These are phyloP conservation scores for Lepidurus apus DNA, from an alignment of 1,140 invertebrate genomes.

Conservation along the genomic window DNA sequence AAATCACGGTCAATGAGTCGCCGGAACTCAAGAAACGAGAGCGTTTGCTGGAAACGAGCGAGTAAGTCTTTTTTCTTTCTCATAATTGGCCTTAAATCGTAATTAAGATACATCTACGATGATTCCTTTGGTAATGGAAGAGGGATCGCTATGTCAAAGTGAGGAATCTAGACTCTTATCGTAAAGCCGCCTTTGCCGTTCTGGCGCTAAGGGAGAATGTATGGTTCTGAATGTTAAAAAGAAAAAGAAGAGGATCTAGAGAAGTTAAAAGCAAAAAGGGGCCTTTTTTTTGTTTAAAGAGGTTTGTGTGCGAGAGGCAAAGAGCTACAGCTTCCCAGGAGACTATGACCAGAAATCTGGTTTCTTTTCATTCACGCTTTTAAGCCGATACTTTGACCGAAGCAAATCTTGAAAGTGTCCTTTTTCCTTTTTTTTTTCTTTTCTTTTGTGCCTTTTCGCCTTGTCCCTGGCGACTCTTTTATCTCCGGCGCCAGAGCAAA, in stretches of 20 bases:
- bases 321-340: background rate
- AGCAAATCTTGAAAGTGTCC: background rate
- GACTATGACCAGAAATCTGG: background rate
- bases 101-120: too few species aligned
- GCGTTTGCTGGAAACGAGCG: background rate
- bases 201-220: too few species aligned
- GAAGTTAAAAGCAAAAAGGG: too few species aligned
- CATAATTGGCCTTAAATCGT: constrained; percentile 2
- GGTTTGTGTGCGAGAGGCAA: background rate
- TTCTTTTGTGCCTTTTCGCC: background rate
- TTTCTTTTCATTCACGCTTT: background rate
- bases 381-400: too few species aligned
- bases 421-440: background rate
- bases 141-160: too few species aligned
- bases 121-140: too few species aligned
- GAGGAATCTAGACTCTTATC: too few species aligned
- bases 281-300: too few species aligned
- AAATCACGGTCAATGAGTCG: constrained; percentile 10
- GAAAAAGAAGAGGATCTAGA: too few species aligned
- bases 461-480: background rate
- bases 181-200: too few species aligned
- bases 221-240: too few species aligned
- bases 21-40: background rate
- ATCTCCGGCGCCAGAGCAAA: constrained; percentile 8
- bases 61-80: background rate